These are phyloP conservation scores for Onthophagus taurus DNA, from an alignment of 1,140 invertebrate genomes.

Conservation along the genomic window DNA sequence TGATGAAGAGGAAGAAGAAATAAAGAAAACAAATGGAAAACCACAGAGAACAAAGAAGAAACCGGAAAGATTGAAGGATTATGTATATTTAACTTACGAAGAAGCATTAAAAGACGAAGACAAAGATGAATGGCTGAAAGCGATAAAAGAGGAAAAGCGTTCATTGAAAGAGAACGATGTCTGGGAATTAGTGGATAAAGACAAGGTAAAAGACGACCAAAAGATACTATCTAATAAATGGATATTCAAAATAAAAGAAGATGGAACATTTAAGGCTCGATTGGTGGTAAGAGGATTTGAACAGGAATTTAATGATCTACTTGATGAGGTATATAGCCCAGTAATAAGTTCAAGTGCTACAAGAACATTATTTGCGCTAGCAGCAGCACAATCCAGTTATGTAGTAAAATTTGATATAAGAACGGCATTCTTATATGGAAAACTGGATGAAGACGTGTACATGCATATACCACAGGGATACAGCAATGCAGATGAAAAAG, in stretches of 20 bases:
- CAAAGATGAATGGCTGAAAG: not conserved
- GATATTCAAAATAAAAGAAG: slow-evolving; percentile 6
- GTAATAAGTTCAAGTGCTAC: slow-evolving; percentile 31
- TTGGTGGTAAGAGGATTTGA: slow-evolving; percentile 36
- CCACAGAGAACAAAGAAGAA: no score
- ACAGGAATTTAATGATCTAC: slow-evolving; percentile 30
- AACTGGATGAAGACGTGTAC: no score
- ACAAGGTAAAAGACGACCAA: not conserved
- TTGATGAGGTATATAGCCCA: slow-evolving; percentile 35
- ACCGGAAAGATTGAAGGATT: not conserved
- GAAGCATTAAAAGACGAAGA: not conserved
- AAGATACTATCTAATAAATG: slow-evolving; percentile 1
- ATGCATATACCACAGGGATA: no score
- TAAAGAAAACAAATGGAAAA: no score
- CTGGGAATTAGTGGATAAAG: not conserved
- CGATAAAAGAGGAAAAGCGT: not conserved
- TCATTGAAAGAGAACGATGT: not conserved
- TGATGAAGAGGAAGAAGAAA: not conserved
- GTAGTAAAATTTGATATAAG: no score
- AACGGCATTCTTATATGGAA: no score
- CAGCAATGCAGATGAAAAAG: no score
- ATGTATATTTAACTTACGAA: not conserved
- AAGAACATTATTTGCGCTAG: slow-evolving; percentile 22
- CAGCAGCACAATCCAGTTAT: no score
- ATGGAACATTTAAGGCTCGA: slow-evolving; percentile 23